Evolutionary conservation across 2,888 invertebrate species (phyloP), one percentile per base, ranked within the genome.

Genomic region (Koerneria pararmatus): DNA sequence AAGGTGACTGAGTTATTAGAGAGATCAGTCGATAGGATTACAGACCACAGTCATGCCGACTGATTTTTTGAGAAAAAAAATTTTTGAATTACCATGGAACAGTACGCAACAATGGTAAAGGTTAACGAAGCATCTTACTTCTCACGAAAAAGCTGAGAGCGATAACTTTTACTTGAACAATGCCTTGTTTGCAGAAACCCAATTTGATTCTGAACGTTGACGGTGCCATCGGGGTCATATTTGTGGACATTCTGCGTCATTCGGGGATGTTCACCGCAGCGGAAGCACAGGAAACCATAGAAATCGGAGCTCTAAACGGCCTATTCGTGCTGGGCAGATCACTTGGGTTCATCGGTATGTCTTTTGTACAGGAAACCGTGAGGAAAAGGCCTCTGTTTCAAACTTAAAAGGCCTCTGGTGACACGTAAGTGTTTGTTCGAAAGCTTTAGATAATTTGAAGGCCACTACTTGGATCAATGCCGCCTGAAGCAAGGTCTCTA

Each of bases 161-260:
- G n/a, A 19, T 15, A 11, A 41, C 46, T n/a, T 15, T n/a, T 41
- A 41, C 46, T 41, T n/a, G n/a, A n/a, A n/a, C n/a, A n/a, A n/a
- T n/a, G 22, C 15, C 37, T n/a, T 67, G 22, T 64, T 77, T 81
- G 15, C 78, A 87, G 88, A 98, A 98, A 86, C 98, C 98, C n/a
- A 98, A 99, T 87, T 88, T 98, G 67, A 99, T 99, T 84, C 88
- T 98, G 70, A 99, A 98, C 86, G 98, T 99, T 27, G 98, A 98
- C 86, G 98, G 98, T 66, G 91, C 95, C 73, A 95, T 99, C 78
- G 98, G 95, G 0, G 93, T 93, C 51, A 90, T 93, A 22, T 95
- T 98, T 87, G 97, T 98, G 31, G 98, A 98, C 85, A 89, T 98
- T 87, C 88, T 98, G 75, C 88, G 94, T 46, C 90, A 94, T 84